A percentile compares a stretch with the other conserved stretches of the same genome.
Conservation (phyloP, 2,797 vertebrate genomes). For the Characodon lateralis region DNA sequence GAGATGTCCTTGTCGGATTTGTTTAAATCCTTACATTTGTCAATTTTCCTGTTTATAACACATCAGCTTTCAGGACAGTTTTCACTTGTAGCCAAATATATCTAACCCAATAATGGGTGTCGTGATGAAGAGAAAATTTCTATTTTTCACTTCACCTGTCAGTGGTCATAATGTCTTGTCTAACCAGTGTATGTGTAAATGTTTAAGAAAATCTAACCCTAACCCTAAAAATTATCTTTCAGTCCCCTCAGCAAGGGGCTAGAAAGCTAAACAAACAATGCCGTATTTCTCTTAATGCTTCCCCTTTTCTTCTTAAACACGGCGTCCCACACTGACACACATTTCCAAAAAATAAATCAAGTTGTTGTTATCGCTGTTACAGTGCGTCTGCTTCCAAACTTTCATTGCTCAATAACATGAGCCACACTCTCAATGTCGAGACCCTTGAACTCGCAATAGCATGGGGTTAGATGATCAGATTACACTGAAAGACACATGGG, state of each 20-base stretch:
- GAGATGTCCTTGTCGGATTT: not conserved
- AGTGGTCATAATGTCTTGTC: not conserved
- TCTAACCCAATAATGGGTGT: not conserved
- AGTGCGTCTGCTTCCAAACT: slow-evolving; percentile 51
- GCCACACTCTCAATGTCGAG: slow-evolving; percentile 61
- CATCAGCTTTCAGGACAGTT: not conserved
- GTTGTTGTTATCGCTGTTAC: slow-evolving; percentile 35
- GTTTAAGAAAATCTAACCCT: not conserved
- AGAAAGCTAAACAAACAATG: slow-evolving; percentile 21
- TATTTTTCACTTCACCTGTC: not conserved
- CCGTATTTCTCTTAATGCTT: slow-evolving; percentile 15
- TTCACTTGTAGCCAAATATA: not conserved
- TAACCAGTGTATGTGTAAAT: not conserved
- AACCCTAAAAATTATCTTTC: not conserved
- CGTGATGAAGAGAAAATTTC: too few species aligned
- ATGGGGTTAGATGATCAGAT: slow-evolving; percentile 71
- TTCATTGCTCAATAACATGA: slow-evolving; percentile 48
- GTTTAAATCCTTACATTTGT: not conserved
- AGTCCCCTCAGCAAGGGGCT: slow-evolving; percentile 18
- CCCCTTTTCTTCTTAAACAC: slow-evolving; percentile 11
- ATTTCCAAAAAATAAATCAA: slow-evolving; percentile 30
- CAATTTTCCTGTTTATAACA: not conserved
- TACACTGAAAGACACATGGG: slow-evolving; percentile 66
- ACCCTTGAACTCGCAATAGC: slow-evolving; percentile 65
- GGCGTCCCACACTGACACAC: slow-evolving; percentile 26